phyloP scores from a whole-genome alignment of 2,888 invertebrate genomes.

The Heterodera filipjevi region DNA sequence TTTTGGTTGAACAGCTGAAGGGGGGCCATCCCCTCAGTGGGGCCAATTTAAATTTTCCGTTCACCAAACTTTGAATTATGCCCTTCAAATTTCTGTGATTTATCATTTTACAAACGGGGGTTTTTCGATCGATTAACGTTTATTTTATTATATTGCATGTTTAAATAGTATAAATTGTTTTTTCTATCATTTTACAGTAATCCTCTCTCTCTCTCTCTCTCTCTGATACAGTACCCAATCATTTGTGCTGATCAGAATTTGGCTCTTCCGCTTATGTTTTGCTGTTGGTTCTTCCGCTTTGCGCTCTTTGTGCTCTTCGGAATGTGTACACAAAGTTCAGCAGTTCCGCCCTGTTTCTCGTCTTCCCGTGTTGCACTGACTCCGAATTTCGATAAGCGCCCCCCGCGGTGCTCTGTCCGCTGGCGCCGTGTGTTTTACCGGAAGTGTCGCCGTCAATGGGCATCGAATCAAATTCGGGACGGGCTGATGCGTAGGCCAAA shows the following conservation, averaged over 20 bases:
- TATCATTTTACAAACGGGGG: no score
- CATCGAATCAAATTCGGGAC: constrained; percentile 18
- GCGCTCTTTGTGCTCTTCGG: not conserved
- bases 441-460: constrained; percentile 13
- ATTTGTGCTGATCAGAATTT: not conserved
- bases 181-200: no score
- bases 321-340: constrained; percentile 13
- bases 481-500: constrained; percentile 43
- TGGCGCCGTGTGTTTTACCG: not conserved
- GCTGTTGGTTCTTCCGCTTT: not conserved
- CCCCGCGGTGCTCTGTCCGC: not conserved
- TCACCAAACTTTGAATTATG: not conserved
- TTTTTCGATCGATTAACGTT: no score
- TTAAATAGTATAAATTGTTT: no score
- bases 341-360: not conserved
- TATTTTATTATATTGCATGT: no score
- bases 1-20: constrained; percentile 18
- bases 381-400: not conserved
- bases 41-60: not conserved
- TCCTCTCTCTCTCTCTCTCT: no score
- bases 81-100: not conserved
- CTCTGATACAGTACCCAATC: no score
- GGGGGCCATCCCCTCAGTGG: no score
- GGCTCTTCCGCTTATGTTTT: not conserved
- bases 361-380: constrained; percentile 2